A percentile compares a stretch with the other conserved stretches of the same genome.
Conservation (phyloP, 1,140 invertebrate species). For the Drusus annulatus region DNA sequence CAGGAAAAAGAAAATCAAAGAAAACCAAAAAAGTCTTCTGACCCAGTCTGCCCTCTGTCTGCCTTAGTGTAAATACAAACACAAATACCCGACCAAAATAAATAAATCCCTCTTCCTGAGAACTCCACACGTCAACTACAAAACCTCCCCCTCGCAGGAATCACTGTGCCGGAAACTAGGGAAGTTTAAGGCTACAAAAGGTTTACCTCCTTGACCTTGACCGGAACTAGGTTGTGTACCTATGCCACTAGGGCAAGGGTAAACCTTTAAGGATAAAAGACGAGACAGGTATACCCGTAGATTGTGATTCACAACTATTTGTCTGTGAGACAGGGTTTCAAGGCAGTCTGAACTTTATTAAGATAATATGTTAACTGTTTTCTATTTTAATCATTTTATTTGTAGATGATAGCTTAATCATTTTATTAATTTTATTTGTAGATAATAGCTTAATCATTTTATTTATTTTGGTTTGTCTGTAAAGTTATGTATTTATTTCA, state of each 20-base stretch:
- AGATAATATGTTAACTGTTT: not conserved
- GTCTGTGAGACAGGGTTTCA: not conserved
- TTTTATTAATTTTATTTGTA: not conserved
- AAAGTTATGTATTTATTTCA: too few relatives aligned
- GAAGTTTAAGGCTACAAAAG: slow-evolving; percentile 16
- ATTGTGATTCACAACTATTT: not conserved
- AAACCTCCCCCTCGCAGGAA: not conserved
- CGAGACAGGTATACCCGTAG: not conserved
- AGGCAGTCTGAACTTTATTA: not conserved
- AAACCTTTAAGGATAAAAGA: not conserved
- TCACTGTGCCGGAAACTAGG: slow-evolving; percentile 17
- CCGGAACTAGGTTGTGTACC: not conserved
- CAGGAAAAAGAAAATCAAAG: too few relatives aligned
- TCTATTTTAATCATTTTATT: not conserved
- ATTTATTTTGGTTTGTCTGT: too few relatives aligned
- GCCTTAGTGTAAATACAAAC: too few relatives aligned
- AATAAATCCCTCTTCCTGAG: too few relatives aligned
- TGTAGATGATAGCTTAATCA: not conserved
- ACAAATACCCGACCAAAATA: too few relatives aligned
- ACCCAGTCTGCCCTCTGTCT: too few relatives aligned
- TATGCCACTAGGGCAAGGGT: not conserved
- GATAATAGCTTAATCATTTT: not conserved
- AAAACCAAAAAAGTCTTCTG: too few relatives aligned
- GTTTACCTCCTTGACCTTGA: slow-evolving; percentile 15
- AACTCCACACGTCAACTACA: not conserved